These are phyloP conservation scores for Tetanocera ferruginea DNA, from an alignment of 2,888 invertebrate genomes.

Conservation along the genomic window DNA sequence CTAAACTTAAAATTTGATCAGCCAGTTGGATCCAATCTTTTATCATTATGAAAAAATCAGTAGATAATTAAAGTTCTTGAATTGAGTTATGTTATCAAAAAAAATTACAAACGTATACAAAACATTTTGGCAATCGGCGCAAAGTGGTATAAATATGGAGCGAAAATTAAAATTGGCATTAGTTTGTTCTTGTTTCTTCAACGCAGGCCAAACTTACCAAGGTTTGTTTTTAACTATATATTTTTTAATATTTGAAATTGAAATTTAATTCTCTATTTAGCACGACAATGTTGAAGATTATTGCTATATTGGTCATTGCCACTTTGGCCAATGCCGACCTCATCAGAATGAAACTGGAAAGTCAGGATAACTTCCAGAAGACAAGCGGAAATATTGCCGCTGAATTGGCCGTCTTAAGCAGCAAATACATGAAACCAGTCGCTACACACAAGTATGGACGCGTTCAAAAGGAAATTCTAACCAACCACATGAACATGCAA, in stretches of 20 bases:
- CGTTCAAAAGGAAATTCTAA: conserved; percentile 40
- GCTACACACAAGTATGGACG: not conserved
- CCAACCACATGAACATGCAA: conserved; percentile 54
- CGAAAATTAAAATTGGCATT: not conserved
- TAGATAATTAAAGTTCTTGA: not conserved
- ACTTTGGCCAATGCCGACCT: conserved; percentile 55
- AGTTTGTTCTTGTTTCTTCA: conserved; percentile 10
- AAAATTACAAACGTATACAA: not conserved
- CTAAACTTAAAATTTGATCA: not conserved
- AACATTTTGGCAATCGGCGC: not conserved
- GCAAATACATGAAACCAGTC: conserved; percentile 44
- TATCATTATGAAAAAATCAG: not conserved
- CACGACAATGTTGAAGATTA: conserved; percentile 53
- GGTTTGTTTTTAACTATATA: not conserved
- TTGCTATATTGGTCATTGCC: conserved; percentile 52
- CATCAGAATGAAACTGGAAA: conserved; percentile 55
- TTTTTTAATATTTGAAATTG: not conserved
- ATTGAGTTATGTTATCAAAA: not conserved
- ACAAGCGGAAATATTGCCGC: conserved; percentile 45
- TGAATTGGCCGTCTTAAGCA: conserved; percentile 47
- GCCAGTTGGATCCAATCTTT: not conserved
- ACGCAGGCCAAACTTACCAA: not conserved
- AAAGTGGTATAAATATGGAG: not conserved
- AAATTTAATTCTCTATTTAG: not conserved
- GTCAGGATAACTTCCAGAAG: conserved; percentile 54